phyloP scores from a whole-genome alignment of 1,140 invertebrate genomes.

The Pentalonia nigronervosa region DNA sequence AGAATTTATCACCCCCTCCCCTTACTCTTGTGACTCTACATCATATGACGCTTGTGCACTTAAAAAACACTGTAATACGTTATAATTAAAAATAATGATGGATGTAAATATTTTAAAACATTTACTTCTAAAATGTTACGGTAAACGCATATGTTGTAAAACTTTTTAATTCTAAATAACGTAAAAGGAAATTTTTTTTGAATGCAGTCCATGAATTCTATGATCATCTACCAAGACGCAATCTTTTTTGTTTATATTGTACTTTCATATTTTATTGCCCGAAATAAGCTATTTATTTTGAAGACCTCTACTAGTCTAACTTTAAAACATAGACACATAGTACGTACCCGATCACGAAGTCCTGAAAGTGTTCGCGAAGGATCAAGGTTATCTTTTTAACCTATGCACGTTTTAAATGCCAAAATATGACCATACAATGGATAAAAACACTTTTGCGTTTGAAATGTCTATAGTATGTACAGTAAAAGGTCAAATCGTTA shows the following conservation, averaged over 20 bases:
- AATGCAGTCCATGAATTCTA: too few relatives aligned
- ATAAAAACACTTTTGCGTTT: conserved; percentile 18
- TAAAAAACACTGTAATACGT: neutral
- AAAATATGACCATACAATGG: conserved; percentile 39
- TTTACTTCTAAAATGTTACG: too few relatives aligned
- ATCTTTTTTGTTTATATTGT: too few relatives aligned
- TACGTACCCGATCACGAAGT: too few relatives aligned
- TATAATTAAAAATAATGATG: too few relatives aligned
- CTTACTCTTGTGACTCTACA: too few relatives aligned
- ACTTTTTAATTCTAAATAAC: too few relatives aligned
- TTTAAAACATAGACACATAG: neutral
- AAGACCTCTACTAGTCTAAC: neutral
- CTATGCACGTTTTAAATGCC: conserved; percentile 53
- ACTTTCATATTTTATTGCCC: neutral
- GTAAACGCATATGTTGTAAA: neutral
- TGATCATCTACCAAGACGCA: too few relatives aligned
- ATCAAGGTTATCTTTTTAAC: neutral
- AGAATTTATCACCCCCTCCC: neutral
- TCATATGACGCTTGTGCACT: neutral
- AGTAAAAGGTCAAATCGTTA: conserved; percentile 53
- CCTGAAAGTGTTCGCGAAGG: neutral
- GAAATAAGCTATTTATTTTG: neutral
- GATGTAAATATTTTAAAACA: neutral
- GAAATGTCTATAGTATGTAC: neutral
- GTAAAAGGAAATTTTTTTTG: too few relatives aligned